Evolutionary conservation across 1,140 invertebrate species (phyloP).

Genomic region (Tetraneura akinire): DNA sequence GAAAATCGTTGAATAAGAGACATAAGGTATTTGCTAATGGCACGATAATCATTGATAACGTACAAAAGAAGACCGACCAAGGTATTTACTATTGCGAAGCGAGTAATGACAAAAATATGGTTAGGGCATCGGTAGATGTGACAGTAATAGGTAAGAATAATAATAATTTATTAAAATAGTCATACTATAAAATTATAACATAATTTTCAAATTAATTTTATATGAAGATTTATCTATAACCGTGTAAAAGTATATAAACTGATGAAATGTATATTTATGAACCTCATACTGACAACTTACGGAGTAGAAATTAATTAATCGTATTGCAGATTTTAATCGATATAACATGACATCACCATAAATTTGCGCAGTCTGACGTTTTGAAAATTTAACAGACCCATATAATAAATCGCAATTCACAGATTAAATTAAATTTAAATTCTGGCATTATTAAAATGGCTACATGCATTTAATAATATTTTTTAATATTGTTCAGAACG

Average conservation of each 20-base stretch:
- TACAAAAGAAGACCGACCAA: slow-evolving; percentile 62
- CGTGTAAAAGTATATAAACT: no score
- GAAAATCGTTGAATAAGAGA: slow-evolving; percentile 21
- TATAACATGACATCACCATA: not conserved
- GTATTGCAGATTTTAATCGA: not conserved
- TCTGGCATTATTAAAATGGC: no score
- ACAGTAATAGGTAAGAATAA: slow-evolving; percentile 63
- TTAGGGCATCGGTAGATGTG: slow-evolving; percentile 63
- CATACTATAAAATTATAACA: not conserved
- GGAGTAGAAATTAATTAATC: slow-evolving; percentile 1
- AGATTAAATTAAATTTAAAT: no score
- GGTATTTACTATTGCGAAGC: slow-evolving; percentile 65
- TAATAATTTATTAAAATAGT: not conserved
- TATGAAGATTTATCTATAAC: not conserved
- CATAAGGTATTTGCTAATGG: slow-evolving; percentile 56
- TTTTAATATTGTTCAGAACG: no score
- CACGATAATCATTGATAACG: slow-evolving; percentile 55
- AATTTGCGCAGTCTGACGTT: not conserved
- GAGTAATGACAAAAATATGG: slow-evolving; percentile 64
- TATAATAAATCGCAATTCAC: no score
- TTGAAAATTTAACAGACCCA: not conserved
- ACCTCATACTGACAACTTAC: not conserved
- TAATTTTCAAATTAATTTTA: not conserved
- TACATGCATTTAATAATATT: no score
- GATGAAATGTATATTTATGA: no score